These are phyloP conservation scores for Lamprotornis superbus DNA, from an alignment of 2,113 vertebrate species.

Conservation along the genomic window DNA sequence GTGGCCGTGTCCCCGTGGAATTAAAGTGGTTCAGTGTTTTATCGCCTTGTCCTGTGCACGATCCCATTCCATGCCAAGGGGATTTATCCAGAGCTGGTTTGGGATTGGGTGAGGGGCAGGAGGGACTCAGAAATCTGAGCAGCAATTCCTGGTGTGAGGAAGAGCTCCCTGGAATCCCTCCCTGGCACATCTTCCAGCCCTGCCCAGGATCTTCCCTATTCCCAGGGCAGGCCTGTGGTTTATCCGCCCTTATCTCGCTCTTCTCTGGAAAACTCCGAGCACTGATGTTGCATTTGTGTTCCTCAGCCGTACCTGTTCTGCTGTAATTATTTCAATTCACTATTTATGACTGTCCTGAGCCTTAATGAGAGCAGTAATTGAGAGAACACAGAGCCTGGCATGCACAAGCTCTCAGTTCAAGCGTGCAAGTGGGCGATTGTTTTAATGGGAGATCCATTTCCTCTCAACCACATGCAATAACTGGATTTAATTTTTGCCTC, in stretches of 20 bases:
- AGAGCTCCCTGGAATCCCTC: background rate
- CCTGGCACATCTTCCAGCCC: background rate
- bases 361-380: background rate
- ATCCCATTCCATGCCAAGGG: accelerated
- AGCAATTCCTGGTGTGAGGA: accelerated
- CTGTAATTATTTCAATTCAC: background rate
- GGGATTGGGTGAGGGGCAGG: background rate
- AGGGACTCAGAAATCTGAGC: background rate
- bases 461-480: background rate
- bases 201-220: accelerated
- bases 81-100: background rate
- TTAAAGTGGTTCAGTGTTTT: background rate
- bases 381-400: background rate
- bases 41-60: accelerated
- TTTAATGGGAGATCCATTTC: background rate
- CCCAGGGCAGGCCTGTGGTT: background rate
- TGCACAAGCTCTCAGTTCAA: background rate
- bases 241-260: accelerated
- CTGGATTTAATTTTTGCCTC: background rate
- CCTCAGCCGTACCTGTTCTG: background rate
- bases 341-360: background rate
- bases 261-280: background rate
- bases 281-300: accelerated
- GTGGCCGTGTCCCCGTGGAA: accelerated
- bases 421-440: background rate